A percentile compares a stretch with the other conserved stretches of the same genome.
These are phyloP conservation scores for Andrena cerasifolii DNA, from an alignment of 1,140 invertebrate species.

Conservation along the genomic window DNA sequence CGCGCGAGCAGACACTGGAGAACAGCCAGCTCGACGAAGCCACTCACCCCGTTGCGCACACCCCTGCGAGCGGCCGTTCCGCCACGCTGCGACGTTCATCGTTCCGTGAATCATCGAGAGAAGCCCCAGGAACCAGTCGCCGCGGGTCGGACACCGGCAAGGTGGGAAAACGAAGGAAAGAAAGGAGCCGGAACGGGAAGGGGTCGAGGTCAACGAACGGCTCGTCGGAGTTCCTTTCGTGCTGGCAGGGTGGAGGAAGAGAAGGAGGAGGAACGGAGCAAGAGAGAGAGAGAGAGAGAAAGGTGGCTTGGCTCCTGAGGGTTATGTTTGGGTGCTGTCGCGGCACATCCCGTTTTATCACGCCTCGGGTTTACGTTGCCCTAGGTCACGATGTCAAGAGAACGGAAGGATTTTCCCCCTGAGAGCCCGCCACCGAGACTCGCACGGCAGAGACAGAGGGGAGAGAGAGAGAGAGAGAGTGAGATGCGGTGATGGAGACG, in stretches of 20 bases:
- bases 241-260: constrained; percentile 2
- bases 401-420: constrained; percentile 74
- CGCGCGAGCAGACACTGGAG: no score
- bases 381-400: constrained; percentile 78
- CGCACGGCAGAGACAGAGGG: constrained; percentile 23
- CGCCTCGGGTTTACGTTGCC: constrained; percentile 70
- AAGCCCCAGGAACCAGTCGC: constrained; percentile 35
- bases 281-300: constrained; percentile 14
- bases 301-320: constrained; percentile 57
- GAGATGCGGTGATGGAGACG: no score
- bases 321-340: constrained; percentile 75
- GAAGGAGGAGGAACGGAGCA: constrained; percentile 2
- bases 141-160: background rate
- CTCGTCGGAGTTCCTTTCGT: constrained; percentile 9
- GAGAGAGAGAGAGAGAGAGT: background rate
- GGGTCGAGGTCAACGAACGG: constrained; percentile 62
- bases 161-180: constrained; percentile 23
- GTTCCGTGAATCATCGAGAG: constrained; percentile 40
- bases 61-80: background rate
- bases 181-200: constrained; percentile 39
- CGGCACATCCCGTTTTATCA: constrained; percentile 74
- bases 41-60: background rate
- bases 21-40: no score
- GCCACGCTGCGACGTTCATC: no score
- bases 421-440: constrained; percentile 47